Evolutionary conservation across 2,113 vertebrate genomes (phyloP).

Genomic region (Protobothrops mucrosquamatus): DNA sequence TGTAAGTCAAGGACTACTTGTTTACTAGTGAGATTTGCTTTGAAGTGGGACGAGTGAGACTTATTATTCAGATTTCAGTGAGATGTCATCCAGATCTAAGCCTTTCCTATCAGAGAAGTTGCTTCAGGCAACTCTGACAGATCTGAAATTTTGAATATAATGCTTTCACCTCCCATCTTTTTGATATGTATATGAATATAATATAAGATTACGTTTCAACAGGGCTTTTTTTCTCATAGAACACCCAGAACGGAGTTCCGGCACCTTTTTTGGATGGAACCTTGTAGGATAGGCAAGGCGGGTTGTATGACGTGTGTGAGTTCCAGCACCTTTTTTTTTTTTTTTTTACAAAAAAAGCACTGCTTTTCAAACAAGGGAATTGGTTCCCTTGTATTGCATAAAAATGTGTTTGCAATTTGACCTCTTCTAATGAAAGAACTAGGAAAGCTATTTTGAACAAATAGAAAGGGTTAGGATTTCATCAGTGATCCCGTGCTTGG

Average conservation of each 20-base stretch:
- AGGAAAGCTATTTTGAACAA: background rate
- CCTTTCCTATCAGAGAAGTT: background rate
- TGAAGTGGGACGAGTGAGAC: background rate
- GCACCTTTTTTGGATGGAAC: too few species aligned
- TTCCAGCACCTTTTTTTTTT: too few species aligned
- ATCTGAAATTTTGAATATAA: background rate
- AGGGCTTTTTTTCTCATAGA: too few species aligned
- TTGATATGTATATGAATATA: background rate
- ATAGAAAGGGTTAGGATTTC: background rate
- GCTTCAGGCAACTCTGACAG: background rate
- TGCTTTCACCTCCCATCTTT: background rate
- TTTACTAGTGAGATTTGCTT: background rate
- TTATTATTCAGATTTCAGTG: background rate
- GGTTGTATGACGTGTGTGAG: too few species aligned
- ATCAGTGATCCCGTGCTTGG: background rate
- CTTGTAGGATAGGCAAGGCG: too few species aligned
- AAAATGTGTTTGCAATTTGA: background rate
- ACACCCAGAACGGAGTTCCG: too few species aligned
- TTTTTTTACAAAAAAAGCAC: too few species aligned
- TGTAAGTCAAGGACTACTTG: background rate
- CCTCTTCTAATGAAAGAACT: background rate
- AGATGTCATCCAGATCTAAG: background rate
- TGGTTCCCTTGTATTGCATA: background rate
- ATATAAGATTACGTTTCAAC: background rate
- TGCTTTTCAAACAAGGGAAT: background rate